phyloP scores from a whole-genome alignment of 2,888 invertebrate species.

The Syrphus vitripennis region DNA sequence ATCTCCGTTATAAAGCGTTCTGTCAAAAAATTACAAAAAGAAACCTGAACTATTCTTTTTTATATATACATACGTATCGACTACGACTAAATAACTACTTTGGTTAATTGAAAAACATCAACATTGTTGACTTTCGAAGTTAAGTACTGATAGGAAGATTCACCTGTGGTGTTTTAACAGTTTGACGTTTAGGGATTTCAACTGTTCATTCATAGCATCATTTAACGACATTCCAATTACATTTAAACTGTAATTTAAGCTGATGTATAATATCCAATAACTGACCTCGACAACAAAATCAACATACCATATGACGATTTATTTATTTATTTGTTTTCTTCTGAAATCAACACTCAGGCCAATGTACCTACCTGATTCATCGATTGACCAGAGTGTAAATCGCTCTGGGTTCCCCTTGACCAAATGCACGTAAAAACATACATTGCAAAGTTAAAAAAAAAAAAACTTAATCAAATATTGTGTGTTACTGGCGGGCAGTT shows the following conservation, averaged over 20 bases:
- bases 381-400: slow-evolving; percentile 3
- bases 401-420: slow-evolving; percentile 41
- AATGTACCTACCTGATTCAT: slow-evolving; percentile 29
- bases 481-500: not conserved
- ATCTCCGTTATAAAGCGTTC: too few species aligned
- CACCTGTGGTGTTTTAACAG: too few species aligned
- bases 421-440: slow-evolving; percentile 31
- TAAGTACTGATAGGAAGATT: too few species aligned
- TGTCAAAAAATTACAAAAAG: too few species aligned
- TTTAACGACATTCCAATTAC: not conserved
- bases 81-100: too few species aligned
- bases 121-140: too few species aligned
- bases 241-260: not conserved
- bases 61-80: too few species aligned
- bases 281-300: slow-evolving; percentile 18
- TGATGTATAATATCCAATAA: not conserved
- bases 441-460: not conserved
- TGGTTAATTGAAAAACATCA: too few species aligned
- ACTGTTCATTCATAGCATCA: not conserved
- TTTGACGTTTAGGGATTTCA: not conserved
- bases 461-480: not conserved
- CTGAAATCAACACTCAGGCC: slow-evolving; percentile 10
- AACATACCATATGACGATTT: not conserved
- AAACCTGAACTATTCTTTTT: too few species aligned
- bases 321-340: not conserved